Evolutionary conservation across 2,797 vertebrate genomes (phyloP), one percentile per base, ranked within the genome.

Genomic region (Sarcoramphus papa): DNA sequence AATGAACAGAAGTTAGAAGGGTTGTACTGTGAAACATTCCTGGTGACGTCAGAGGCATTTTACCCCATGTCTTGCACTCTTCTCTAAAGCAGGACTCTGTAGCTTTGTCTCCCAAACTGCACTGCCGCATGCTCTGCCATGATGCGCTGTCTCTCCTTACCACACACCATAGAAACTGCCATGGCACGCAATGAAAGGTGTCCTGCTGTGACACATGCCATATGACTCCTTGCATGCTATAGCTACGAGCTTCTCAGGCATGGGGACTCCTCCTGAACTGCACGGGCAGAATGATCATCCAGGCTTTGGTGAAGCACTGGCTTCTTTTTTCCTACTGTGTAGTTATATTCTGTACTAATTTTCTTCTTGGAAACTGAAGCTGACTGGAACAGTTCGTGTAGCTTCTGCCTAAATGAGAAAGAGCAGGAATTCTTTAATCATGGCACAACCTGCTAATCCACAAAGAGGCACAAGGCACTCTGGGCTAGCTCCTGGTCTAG

Each of bases 361-460:
- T 94, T 85, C 77, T 76, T 90, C 85, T 77, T 74, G 68, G 78
- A 88, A 60, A n/a, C 87, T 72, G 81, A 72, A 91, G 64, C 91
- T 80, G 72, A 60, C 64, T 91, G 87, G 56, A 93, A 77, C 56
- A 64, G 56, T 77, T 91, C 12, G 2, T n/a, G 45, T 80, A 47
- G 78, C 79, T 95, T 91, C 89, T 93, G 88, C 74, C 79, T 90
- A 75, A 90, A 85, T 28, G 57, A 94, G 76, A 86, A 91, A 84
- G 69, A 90, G 53, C 33, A 78, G 69, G 54, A 64, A 84, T 88
- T 93, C 90, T 81, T 94, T 93, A 95, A 93, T 92, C 76, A 62
- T 65, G 47, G 76, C 69, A 80, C 57, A 92, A 69, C 37, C 59
- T 68, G 75, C 72, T 92, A 95, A 85, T 70, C 53, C 75, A 83